Percentiles rank a stretch among this genome's conserved stretches.
These are phyloP conservation scores for Drosophila sordidapex DNA, from an alignment of 2,888 invertebrate species.

Conservation along the genomic window DNA sequence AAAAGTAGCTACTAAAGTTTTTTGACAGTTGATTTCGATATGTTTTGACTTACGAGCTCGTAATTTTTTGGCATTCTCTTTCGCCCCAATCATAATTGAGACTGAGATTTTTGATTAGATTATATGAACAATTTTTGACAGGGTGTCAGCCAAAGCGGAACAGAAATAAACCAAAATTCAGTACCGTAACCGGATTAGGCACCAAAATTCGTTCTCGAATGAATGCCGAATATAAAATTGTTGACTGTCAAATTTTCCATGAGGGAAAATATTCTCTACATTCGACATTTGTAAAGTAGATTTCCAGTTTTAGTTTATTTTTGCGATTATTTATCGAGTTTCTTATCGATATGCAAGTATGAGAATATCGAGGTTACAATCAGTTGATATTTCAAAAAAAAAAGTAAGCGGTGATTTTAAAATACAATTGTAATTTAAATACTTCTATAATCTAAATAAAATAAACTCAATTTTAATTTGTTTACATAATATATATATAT, in stretches of 20 bases:
- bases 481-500: not conserved
- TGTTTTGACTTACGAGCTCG: slow-evolving; percentile 1
- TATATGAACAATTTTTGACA: not conserved
- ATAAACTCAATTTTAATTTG: not conserved
- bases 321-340: not conserved
- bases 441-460: not conserved
- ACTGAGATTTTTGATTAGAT: slow-evolving; percentile 56
- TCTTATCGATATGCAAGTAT: not conserved
- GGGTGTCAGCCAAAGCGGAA: not conserved
- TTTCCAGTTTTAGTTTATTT: not conserved
- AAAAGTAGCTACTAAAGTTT: slow-evolving; percentile 59
- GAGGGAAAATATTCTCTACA: not conserved
- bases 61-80: slow-evolving; percentile 1
- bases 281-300: not conserved
- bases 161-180: not conserved
- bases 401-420: not conserved
- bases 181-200: not conserved
- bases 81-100: slow-evolving; percentile 57
- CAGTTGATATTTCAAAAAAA: not conserved
- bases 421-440: not conserved
- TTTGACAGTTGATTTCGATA: slow-evolving; percentile 62
- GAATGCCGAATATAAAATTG: not conserved
- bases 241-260: not conserved
- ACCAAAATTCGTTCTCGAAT: not conserved
- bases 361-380: too few species aligned